Evolutionary conservation across 1,140 invertebrate species (phyloP).

Genomic region (Diploscapter pachys): DNA sequence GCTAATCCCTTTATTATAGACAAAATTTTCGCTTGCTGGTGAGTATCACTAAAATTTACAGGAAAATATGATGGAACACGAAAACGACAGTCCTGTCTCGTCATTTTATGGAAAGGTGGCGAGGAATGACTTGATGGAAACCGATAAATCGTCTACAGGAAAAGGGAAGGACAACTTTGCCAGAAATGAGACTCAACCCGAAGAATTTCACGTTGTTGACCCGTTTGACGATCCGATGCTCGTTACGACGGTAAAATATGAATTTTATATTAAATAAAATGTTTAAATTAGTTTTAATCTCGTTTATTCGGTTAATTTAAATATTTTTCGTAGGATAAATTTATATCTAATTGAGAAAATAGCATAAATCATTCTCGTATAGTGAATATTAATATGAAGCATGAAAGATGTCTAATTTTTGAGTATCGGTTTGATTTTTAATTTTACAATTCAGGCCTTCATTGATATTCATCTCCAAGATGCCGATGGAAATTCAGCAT

Average conservation of each 20-base stretch:
- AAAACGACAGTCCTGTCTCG: too few relatives aligned
- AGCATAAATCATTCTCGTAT: not conserved
- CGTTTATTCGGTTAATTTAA: too few relatives aligned
- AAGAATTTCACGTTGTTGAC: slow-evolving; percentile 7
- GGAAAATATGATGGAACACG: too few relatives aligned
- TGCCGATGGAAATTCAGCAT: slow-evolving; percentile 14
- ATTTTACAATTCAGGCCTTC: slow-evolving; percentile 1
- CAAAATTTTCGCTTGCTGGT: too few relatives aligned
- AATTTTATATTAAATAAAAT: not conserved
- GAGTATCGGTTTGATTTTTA: not conserved
- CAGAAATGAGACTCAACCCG: too few relatives aligned
- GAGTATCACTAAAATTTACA: too few relatives aligned
- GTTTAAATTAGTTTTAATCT: too few relatives aligned
- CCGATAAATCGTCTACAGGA: too few relatives aligned
- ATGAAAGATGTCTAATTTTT: not conserved
- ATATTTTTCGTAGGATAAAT: not conserved
- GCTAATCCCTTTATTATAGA: too few relatives aligned
- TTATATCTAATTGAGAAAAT: not conserved
- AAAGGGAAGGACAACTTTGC: too few relatives aligned
- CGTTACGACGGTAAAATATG: slow-evolving; percentile 8
- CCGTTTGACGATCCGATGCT: slow-evolving; percentile 16
- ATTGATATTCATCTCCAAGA: slow-evolving; percentile 16
- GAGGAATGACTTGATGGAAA: too few relatives aligned
- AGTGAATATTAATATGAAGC: not conserved
- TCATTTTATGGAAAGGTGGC: too few relatives aligned